A percentile compares a stretch with the other conserved stretches of the same genome.
Conservation (phyloP, 2,888 invertebrate species). For the Meteorus cinctellus region DNA sequence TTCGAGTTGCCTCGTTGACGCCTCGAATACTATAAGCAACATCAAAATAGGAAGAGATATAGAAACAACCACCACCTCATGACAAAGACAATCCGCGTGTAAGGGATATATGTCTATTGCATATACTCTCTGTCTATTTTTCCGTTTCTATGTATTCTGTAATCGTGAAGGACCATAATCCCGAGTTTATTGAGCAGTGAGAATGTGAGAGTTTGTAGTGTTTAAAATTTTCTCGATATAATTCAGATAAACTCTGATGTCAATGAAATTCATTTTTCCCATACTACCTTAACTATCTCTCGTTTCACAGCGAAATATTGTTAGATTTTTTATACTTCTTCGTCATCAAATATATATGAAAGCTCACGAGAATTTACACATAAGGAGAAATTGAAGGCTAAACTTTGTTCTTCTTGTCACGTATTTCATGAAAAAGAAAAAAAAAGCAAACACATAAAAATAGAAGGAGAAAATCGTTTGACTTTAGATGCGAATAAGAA, state of each 20-base stretch:
- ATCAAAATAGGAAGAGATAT: neutral
- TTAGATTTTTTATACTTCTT: too few species aligned
- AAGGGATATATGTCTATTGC: neutral
- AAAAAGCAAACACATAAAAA: neutral
- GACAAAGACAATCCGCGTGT: neutral
- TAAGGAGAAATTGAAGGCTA: neutral
- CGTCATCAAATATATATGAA: too few species aligned
- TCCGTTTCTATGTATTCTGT: neutral
- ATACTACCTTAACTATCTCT: too few species aligned
- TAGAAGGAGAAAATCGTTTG: neutral
- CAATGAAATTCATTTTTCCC: too few species aligned
- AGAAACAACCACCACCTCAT: neutral
- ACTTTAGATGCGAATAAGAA: conserved; percentile 12
- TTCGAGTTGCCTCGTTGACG: conserved; percentile 37
- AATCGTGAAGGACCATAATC: neutral
- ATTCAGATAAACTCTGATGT: too few species aligned
- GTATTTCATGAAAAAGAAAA: conserved; percentile 5
- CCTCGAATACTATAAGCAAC: conserved; percentile 6
- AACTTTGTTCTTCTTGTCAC: conserved; percentile 11
- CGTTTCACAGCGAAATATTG: too few species aligned
- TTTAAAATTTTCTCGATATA: too few species aligned
- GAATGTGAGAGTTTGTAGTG: too few species aligned
- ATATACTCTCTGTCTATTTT: neutral
- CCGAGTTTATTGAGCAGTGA: neutral
- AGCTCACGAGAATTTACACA: neutral